These are phyloP conservation scores for Sebastolobus altivelis DNA, from an alignment of 2,797 vertebrate species.

Conservation along the genomic window DNA sequence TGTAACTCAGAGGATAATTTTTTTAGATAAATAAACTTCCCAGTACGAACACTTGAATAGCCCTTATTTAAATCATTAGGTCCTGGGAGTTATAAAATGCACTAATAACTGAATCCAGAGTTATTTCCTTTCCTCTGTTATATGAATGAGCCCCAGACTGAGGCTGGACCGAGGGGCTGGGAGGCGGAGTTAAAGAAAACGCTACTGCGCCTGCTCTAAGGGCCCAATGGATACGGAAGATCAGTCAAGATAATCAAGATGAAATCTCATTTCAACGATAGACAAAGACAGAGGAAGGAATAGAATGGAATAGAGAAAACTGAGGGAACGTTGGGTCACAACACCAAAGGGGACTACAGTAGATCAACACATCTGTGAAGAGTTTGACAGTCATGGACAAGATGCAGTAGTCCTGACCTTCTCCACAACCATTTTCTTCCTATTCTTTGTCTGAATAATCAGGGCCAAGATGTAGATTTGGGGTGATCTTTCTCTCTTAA, in stretches of 20 bases:
- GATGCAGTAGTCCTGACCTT: constrained; percentile 12
- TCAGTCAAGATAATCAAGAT: constrained; percentile 32
- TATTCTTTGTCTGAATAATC: constrained; percentile 42
- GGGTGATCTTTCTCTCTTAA: constrained; percentile 30
- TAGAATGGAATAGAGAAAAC: background rate
- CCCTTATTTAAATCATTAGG: too few relatives aligned
- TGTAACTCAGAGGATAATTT: too few relatives aligned
- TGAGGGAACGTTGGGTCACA: background rate
- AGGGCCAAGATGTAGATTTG: constrained; percentile 12
- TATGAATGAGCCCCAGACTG: too few relatives aligned
- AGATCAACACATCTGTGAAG: constrained; percentile 23
- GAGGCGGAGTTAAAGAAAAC: too few relatives aligned
- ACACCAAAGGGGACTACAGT: background rate
- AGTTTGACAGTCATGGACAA: constrained; percentile 24
- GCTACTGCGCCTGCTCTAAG: rapidly evolving
- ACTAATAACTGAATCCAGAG: too few relatives aligned
- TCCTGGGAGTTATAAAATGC: too few relatives aligned
- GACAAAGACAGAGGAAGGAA: constrained; percentile 1
- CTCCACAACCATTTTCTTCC: constrained; percentile 5
- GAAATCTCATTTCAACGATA: constrained; percentile 51
- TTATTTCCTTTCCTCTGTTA: too few relatives aligned
- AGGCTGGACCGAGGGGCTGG: too few relatives aligned
- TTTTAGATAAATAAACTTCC: rapidly evolving
- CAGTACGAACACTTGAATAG: too few relatives aligned
- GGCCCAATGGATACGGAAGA: too few relatives aligned